Base-by-base conservation (phyloP, 2,113 vertebrate genomes). In the Pelobates fuscus region DNA sequence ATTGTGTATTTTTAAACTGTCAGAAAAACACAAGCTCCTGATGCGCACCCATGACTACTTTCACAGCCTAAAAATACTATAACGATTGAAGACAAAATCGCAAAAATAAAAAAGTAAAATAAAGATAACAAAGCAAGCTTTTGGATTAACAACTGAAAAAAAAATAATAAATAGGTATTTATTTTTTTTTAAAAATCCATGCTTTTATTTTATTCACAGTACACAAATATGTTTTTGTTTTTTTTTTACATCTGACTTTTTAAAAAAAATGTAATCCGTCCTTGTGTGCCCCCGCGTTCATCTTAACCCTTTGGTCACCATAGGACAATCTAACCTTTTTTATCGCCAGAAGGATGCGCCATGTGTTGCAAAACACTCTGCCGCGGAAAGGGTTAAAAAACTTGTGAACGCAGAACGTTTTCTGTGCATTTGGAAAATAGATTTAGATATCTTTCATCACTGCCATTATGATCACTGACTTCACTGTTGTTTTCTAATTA, bases 401-500 rank as follows among this genome's bases (percentile, higher is more conserved):
- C 44, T 17, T 17, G 44, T 17, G 17, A 49, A 49, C 4, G 2
- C 10, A 49, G 15, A 14, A 14, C 12, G 5, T 55, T 72, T 81
- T n/a, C 78, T 79, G 66, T 79, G 65, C 76, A 70, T 84, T 86
- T 80, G 77, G 67, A 80, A 85, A 79, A 81, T 70, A 78, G 74
- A 67, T 71, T 30, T 37, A 6, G 70, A 82, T 20, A 27, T 24
- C 20, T 41, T 73, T 70, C 62, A 79, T 44, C 78, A 85, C 82
- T 84, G 82, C 81, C 70, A 76, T 80, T 58, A 81, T 80, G 68
- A 77, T 78, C 26, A 78, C 69, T 82, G 82, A 82, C 81, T 69
- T 78, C 26, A 78, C 69, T 82, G 82, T 84, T 83, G 71, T 81
- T 66, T 81, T 77, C 61, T 79, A 77, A 58, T 77, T 72, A 76